Evolutionary conservation across 2,888 invertebrate species (phyloP), one percentile per base, ranked within the genome.

Genomic region (Aporophyla lueneburgensis): DNA sequence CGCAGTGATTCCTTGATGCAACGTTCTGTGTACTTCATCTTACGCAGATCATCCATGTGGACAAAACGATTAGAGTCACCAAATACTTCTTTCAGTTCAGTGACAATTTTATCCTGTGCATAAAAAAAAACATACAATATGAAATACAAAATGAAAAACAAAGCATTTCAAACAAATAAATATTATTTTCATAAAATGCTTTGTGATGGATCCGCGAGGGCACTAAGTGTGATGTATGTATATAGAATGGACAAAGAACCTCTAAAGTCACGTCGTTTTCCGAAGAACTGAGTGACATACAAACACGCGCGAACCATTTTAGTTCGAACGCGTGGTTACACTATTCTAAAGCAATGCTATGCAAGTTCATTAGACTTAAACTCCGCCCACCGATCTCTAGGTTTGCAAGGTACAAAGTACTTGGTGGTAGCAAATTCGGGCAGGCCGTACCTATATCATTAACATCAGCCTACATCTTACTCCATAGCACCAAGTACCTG

Each of bases 1-100:
- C 98, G 93, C 58, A 98, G 88, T 0, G 97, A 95, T 90, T 98
- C 98, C 89, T 98, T 98, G 71, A 98, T 97, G 84, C 97, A 97
- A 86, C 97, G 97, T 83, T 98, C 98, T 81, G 98, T 93, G 88
- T 98, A 98, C 83, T 97, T 96, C 97, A 98, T 97, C 67, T 97
- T 86, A 16, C 86, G 93, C 6, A 98, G 91, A 78, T 97, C 97
- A 24, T 96, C 95, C 92, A 97, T 97, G 0, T 97, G 97, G 4
- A 97, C 97, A 4, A 96, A 96, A 61, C 97, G 95, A 84, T 97
- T 96, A 10, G 97, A 97, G 86, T 97, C 97, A 1, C 97, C 97
- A 88, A 97, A 97, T 74, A 91, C 85, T 19, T 81, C 78, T 0
- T 75, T 73, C 21, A 90, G 65, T 78, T 91, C 91, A 54, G 76